These are phyloP conservation scores for Drosophila testacea DNA, from an alignment of 2,888 invertebrate species.

Conservation along the genomic window DNA sequence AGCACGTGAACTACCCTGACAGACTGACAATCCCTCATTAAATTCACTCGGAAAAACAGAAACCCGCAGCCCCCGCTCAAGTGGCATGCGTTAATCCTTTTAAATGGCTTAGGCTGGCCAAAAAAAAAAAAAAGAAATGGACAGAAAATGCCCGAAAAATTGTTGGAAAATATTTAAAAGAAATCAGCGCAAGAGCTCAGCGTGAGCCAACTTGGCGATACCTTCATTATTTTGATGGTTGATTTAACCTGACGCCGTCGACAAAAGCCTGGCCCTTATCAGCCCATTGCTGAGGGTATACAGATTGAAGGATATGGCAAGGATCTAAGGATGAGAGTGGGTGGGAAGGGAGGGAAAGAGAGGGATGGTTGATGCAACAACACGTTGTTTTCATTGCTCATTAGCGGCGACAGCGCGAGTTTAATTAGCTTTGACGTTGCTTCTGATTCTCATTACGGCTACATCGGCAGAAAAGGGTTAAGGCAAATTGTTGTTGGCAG, in stretches of 20 bases:
- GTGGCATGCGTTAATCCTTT: slow-evolving; percentile 66
- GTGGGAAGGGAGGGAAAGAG: not conserved
- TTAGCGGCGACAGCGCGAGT: slow-evolving; percentile 81
- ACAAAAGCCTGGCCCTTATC: slow-evolving; percentile 63
- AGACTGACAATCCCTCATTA: slow-evolving; percentile 21
- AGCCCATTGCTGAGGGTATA: slow-evolving; percentile 58
- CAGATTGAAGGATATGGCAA: slow-evolving; percentile 13
- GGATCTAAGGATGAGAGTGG: not conserved
- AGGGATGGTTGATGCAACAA: slow-evolving; percentile 58
- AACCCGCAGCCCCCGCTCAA: slow-evolving; percentile 16
- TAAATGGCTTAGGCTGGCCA: slow-evolving; percentile 57
- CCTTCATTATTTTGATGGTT: slow-evolving; percentile 83
- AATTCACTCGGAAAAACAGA: slow-evolving; percentile 43
- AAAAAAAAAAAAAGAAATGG: not conserved
- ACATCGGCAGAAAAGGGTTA: slow-evolving; percentile 57
- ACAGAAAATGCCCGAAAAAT: slow-evolving; percentile 58
- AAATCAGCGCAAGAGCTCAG: slow-evolving; percentile 61
- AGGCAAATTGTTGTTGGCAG: slow-evolving; percentile 66
- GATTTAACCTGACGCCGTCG: slow-evolving; percentile 81
- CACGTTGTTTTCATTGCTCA: slow-evolving; percentile 85
- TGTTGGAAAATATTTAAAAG: slow-evolving; percentile 68
- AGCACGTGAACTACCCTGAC: slow-evolving; percentile 50
- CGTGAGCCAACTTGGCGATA: slow-evolving; percentile 37
- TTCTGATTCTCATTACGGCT: slow-evolving; percentile 56
- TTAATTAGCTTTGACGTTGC: slow-evolving; percentile 80